Conservation (phyloP, 2,888 invertebrate genomes). For the Drosophila formosana region DNA sequence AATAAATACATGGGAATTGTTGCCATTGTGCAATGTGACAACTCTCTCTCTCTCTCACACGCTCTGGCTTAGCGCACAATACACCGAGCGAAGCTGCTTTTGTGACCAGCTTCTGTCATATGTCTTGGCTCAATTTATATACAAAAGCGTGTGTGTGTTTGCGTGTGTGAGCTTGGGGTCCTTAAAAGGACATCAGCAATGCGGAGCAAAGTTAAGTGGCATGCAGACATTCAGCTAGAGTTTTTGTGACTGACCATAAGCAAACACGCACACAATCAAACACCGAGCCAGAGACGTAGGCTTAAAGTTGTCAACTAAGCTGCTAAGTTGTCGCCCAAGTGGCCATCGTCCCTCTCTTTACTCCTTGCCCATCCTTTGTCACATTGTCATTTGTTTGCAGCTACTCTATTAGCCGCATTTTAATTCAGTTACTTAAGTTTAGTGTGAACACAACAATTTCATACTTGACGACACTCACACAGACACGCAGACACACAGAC, state of each 20-base stretch:
- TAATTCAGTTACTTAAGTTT: slow-evolving; percentile 81
- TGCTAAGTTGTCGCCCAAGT: slow-evolving; percentile 49
- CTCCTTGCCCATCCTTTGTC: slow-evolving; percentile 17
- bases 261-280: slow-evolving; percentile 25
- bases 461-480: slow-evolving; percentile 62
- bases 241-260: slow-evolving; percentile 40
- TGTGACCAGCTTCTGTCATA: slow-evolving; percentile 23
- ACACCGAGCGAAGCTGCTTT: slow-evolving; percentile 1
- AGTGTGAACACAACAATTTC: slow-evolving; percentile 79
- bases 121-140: slow-evolving; percentile 21
- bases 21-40: too few species aligned
- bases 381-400: slow-evolving; percentile 70
- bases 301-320: slow-evolving; percentile 60
- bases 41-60: too few species aligned
- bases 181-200: slow-evolving; percentile 26
- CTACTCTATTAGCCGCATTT: slow-evolving; percentile 80
- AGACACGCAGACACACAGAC: slow-evolving; percentile 10
- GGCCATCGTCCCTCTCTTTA: neutral
- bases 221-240: slow-evolving; percentile 26
- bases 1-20: too few species aligned
- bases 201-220: slow-evolving; percentile 36
- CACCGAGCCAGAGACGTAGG: slow-evolving; percentile 16
- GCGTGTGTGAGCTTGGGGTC: neutral
- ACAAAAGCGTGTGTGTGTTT: neutral
- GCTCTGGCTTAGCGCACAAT: neutral